phyloP scores from a whole-genome alignment of 2,113 vertebrate species.

The Macrotis lagotis region DNA sequence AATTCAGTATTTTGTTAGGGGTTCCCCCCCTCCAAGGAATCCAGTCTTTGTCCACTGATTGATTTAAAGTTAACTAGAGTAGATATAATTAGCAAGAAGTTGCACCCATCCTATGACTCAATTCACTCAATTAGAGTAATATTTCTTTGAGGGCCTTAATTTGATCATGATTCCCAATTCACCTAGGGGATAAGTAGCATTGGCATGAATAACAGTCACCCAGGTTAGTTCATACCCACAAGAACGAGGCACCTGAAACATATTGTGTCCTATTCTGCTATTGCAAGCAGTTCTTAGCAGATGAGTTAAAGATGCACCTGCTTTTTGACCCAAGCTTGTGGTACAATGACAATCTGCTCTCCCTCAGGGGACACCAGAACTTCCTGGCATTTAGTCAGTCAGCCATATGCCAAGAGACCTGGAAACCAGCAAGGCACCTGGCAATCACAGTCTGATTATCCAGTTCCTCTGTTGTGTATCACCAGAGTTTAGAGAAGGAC shows the following conservation, averaged over 20 bases:
- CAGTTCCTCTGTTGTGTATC: background rate
- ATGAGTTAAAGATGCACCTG: background rate
- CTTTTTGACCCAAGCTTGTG: background rate
- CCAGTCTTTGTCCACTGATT: slow-evolving; percentile 17
- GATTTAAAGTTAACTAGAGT: slow-evolving; percentile 13
- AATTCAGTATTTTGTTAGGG: background rate
- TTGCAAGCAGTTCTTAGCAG: too few relatives aligned
- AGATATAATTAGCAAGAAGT: background rate
- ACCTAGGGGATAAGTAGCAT: background rate
- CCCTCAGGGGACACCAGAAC: background rate
- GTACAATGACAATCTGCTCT: background rate
- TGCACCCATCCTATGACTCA: background rate
- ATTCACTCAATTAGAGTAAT: background rate
- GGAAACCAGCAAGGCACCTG: background rate
- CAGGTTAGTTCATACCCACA: background rate
- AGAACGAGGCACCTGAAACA: background rate
- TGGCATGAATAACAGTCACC: background rate
- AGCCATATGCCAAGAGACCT: background rate
- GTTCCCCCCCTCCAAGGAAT: background rate
- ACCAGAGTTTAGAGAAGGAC: background rate
- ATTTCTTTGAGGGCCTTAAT: background rate
- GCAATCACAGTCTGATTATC: background rate
- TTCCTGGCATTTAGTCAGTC: background rate
- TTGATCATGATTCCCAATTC: background rate
- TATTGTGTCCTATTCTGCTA: background rate